Percentiles rank a stretch among this genome's conserved stretches.
Conservation (phyloP, 2,113 vertebrate species). For the Anas platyrhynchos region DNA sequence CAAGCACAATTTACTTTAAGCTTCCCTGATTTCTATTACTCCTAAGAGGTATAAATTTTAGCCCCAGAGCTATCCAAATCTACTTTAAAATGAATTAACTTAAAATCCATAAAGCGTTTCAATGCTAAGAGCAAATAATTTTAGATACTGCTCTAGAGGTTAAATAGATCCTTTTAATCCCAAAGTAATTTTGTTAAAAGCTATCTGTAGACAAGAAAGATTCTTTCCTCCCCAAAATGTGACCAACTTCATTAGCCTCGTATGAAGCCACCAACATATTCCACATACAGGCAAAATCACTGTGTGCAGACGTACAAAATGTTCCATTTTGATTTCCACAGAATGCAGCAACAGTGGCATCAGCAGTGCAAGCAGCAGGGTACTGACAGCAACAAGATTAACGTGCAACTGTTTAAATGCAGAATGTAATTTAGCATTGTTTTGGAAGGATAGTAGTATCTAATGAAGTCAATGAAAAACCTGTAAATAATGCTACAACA, state of each 20-base stretch:
- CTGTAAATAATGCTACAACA: not conserved
- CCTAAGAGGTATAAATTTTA: not conserved
- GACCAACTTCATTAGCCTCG: not conserved
- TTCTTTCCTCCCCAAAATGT: not conserved
- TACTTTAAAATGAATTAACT: conserved; percentile 18
- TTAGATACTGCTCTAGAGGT: not conserved
- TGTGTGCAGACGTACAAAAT: not conserved
- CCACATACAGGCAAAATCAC: not conserved
- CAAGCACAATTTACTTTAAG: not conserved
- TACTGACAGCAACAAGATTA: not conserved
- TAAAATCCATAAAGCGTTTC: not conserved
- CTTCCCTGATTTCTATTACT: not conserved
- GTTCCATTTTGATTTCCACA: not conserved
- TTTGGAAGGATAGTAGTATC: not conserved
- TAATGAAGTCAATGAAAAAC: not conserved
- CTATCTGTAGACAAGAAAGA: conserved; percentile 6
- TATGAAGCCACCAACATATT: not conserved
- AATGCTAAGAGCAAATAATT: not conserved
- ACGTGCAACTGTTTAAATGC: not conserved
- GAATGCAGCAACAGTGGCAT: not conserved
- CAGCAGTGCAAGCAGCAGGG: not conserved
- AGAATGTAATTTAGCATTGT: not conserved
- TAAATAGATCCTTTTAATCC: not conserved
- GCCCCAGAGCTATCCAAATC: not conserved
- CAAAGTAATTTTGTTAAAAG: conserved; percentile 7